Conservation (phyloP, 2,113 vertebrate genomes). For the Neolamprologus variostigma region DNA sequence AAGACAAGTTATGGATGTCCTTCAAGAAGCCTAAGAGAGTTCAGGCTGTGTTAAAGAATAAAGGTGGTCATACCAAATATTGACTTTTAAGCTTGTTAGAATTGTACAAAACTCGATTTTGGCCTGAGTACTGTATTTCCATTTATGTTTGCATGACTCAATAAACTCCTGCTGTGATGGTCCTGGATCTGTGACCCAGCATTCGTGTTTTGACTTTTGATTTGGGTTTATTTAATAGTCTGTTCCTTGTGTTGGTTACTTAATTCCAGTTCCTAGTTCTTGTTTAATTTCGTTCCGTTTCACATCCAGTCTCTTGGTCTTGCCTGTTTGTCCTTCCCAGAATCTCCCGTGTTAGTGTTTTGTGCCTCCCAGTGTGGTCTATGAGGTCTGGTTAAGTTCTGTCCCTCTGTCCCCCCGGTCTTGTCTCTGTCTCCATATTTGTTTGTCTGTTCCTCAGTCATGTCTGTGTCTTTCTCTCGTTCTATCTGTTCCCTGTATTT, state of each 20-base stretch:
- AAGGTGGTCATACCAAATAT: not conserved
- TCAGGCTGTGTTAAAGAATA: not conserved
- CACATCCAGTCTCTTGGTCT: not conserved
- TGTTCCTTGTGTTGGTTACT: not conserved
- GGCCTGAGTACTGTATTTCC: not conserved
- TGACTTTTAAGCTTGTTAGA: not conserved
- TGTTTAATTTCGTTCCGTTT: not conserved
- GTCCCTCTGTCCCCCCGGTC: not conserved
- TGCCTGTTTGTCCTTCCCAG: not conserved
- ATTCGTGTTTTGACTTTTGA: not conserved
- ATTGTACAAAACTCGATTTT: not conserved
- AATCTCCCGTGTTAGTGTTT: not conserved
- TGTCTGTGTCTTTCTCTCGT: not conserved
- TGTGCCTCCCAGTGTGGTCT: not conserved
- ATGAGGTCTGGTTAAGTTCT: not conserved
- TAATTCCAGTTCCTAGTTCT: not conserved
- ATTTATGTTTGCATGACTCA: not conserved
- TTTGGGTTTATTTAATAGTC: not conserved
- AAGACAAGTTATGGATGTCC: not conserved
- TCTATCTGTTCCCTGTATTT: not conserved
- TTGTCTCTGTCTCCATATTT: not conserved
- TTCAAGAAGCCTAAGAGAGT: not conserved
- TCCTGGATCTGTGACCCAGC: not conserved
- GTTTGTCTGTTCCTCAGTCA: not conserved
- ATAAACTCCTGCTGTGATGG: not conserved